These are phyloP conservation scores for Proterorhinus semilunaris DNA, from an alignment of 2,113 vertebrate species.

Conservation along the genomic window DNA sequence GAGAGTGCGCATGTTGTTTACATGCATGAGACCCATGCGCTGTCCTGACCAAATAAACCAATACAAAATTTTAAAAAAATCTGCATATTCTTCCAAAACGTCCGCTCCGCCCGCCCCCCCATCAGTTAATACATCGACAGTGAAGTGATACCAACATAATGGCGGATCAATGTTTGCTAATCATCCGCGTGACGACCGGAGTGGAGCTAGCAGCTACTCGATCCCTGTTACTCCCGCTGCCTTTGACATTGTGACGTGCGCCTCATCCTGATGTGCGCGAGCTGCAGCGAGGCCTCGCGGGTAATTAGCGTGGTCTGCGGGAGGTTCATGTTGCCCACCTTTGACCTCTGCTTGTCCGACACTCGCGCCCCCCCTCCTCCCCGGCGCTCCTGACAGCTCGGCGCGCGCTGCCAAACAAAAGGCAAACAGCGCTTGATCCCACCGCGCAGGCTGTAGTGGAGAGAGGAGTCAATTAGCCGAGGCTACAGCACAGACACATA, in stretches of 20 bases:
- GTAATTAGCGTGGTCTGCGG: slow-evolving; percentile 52
- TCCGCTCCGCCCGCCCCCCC: background rate
- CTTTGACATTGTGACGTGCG: slow-evolving; percentile 15
- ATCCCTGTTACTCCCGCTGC: background rate
- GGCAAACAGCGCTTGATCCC: slow-evolving; percentile 38
- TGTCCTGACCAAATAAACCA: too few species aligned
- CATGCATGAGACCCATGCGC: too few species aligned
- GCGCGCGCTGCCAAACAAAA: slow-evolving; percentile 49
- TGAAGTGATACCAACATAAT: slow-evolving; percentile 1
- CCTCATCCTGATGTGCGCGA: slow-evolving; percentile 19
- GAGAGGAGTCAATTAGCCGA: slow-evolving; percentile 7
- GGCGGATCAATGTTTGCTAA: slow-evolving; percentile 1
- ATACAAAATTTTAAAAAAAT: too few species aligned
- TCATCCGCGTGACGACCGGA: background rate
- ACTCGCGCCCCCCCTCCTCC: background rate
- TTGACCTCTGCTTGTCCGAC: slow-evolving; percentile 46
- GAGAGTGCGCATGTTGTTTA: too few species aligned
- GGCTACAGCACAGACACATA: background rate
- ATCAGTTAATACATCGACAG: background rate
- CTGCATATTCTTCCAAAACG: background rate
- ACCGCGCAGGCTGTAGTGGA: slow-evolving; percentile 22
- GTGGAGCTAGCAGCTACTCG: slow-evolving; percentile 3
- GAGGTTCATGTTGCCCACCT: slow-evolving; percentile 39
- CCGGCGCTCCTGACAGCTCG: slow-evolving; percentile 19
- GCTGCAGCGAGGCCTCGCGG: slow-evolving; percentile 41